Evolutionary conservation across 2,113 vertebrate species (phyloP).

Genomic region (Ammodramus savannarum): DNA sequence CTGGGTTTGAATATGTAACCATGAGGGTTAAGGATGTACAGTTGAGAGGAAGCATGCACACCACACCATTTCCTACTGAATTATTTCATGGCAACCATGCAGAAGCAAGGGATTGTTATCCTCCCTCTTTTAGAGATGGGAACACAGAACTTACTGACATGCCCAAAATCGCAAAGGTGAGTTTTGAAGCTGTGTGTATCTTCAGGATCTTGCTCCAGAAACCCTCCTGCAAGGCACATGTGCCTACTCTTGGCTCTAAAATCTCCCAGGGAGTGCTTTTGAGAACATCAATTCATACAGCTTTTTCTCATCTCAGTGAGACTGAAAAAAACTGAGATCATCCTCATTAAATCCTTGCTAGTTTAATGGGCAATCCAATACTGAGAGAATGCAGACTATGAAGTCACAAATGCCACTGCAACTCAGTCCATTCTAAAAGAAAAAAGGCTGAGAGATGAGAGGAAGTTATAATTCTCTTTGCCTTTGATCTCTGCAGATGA

Average conservation of each 20-base stretch:
- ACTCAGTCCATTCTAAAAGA: background rate
- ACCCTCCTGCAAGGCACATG: background rate
- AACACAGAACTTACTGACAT: background rate
- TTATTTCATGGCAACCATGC: background rate
- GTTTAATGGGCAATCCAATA: constrained; percentile 32
- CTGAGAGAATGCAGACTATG: background rate
- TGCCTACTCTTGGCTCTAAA: background rate
- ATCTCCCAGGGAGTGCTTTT: background rate
- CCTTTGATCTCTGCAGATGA: background rate
- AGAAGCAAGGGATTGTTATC: background rate
- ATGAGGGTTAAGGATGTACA: background rate
- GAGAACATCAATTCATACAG: background rate
- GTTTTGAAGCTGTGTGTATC: background rate
- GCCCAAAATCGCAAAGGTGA: background rate
- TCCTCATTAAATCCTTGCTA: constrained; percentile 7
- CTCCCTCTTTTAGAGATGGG: background rate
- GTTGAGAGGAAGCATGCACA: background rate
- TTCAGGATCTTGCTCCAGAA: background rate
- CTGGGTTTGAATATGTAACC: background rate
- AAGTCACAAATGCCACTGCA: background rate
- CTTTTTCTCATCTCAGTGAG: background rate
- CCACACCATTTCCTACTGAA: background rate
- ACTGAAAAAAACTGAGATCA: background rate
- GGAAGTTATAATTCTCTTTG: background rate
- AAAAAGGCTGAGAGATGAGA: background rate